These are phyloP conservation scores for Apaloderma vittatum DNA, from an alignment of 2,113 vertebrate genomes.

Conservation along the genomic window DNA sequence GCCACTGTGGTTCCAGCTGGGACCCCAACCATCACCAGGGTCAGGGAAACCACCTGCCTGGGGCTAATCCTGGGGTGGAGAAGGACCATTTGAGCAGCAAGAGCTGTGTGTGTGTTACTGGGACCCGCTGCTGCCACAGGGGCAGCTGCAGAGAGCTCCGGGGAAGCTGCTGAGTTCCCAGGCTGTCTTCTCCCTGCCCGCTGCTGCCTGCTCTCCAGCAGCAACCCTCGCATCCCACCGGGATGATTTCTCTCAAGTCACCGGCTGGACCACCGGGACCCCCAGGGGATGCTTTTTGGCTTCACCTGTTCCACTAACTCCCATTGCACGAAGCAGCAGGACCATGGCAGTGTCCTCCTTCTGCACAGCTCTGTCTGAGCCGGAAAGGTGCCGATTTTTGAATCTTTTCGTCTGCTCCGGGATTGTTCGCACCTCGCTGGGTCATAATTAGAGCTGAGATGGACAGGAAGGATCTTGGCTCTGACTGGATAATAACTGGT, in stretches of 20 bases:
- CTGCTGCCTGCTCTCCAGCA: not conserved
- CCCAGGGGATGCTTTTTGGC: not conserved
- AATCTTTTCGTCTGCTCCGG: not conserved
- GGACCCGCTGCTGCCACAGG: rapidly evolving
- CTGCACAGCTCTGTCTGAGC: rapidly evolving
- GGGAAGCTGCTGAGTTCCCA: rapidly evolving
- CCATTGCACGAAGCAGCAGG: not conserved
- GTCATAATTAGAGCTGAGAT: not conserved
- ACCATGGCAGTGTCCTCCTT: not conserved
- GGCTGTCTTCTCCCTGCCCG: not conserved
- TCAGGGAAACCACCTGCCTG: not conserved
- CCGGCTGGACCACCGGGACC: rapidly evolving
- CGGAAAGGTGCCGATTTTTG: rapidly evolving
- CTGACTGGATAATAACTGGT: not conserved
- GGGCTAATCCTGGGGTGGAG: not conserved
- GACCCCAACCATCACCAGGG: not conserved
- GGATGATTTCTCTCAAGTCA: not conserved
- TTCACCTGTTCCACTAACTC: not conserved
- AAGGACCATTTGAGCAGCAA: not conserved
- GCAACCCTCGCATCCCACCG: rapidly evolving
- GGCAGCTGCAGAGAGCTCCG: not conserved
- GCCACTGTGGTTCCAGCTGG: rapidly evolving
- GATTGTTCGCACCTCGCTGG: not conserved
- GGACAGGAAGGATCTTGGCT: not conserved
- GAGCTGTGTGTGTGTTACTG: not conserved